Evolutionary conservation across 2,113 vertebrate species (phyloP).

Genomic region (Mus spicilegus): DNA sequence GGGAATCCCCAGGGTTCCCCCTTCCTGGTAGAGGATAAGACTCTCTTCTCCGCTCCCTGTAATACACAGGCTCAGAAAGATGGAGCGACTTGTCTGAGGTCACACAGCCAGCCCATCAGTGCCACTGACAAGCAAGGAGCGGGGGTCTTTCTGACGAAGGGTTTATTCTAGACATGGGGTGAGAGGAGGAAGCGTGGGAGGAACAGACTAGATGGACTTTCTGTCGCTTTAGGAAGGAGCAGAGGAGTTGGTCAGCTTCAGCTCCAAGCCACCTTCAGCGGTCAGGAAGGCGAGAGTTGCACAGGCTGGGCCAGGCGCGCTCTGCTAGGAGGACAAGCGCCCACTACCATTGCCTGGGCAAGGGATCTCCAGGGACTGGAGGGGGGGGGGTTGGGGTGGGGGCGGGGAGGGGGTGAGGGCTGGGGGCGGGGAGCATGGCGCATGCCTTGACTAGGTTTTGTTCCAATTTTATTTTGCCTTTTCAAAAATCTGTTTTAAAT

Average conservation of each 20-base stretch:
- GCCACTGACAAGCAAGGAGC: not conserved
- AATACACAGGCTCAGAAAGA: not conserved
- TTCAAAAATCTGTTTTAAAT: constrained; percentile 83
- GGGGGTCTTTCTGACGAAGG: not conserved
- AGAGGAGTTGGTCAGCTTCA: not conserved
- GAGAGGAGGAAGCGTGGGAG: not conserved
- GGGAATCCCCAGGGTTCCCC: not conserved
- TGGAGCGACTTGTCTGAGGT: not conserved
- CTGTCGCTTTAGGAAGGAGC: not conserved
- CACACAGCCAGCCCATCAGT: not conserved
- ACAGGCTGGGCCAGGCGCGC: not conserved
- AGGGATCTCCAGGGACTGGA: not conserved
- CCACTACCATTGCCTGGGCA: accelerated
- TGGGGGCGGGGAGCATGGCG: constrained; percentile 32
- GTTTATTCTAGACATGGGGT: not conserved
- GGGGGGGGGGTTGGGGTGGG: not conserved
- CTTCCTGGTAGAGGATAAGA: not conserved
- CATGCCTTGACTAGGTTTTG: constrained; percentile 35
- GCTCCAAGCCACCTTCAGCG: not conserved
- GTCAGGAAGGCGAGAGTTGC: accelerated
- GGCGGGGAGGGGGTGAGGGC: not conserved
- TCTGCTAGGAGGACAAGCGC: too few relatives aligned
- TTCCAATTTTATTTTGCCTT: constrained; percentile 73
- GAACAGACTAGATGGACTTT: not conserved
- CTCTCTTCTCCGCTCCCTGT: too few relatives aligned